Percentiles rank a stretch among this genome's conserved stretches.
Evolutionary conservation across 2,797 vertebrate genomes (phyloP).

Genomic region (Bryconaethiops microstoma): DNA sequence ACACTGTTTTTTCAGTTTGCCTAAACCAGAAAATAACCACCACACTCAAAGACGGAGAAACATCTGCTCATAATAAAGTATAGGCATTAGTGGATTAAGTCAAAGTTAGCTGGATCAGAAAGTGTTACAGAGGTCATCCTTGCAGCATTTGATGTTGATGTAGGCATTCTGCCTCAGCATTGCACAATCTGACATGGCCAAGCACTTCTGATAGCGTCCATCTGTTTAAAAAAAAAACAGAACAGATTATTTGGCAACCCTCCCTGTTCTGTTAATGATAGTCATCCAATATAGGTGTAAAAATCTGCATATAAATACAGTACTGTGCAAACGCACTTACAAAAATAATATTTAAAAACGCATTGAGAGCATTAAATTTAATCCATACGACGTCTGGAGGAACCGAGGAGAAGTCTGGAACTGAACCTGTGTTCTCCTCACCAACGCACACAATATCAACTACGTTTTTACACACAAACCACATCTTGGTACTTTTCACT

Average conservation of each 20-base stretch:
- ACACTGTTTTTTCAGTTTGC: background rate
- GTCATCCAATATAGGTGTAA: background rate
- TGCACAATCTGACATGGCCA: slow-evolving; percentile 67
- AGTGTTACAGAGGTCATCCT: slow-evolving; percentile 73
- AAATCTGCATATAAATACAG: no score
- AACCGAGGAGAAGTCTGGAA: no score
- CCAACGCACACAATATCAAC: no score
- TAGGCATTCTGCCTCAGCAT: slow-evolving; percentile 68
- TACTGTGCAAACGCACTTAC: no score
- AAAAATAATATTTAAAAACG: no score
- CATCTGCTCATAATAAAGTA: background rate
- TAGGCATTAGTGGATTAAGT: background rate
- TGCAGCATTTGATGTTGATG: slow-evolving; percentile 72
- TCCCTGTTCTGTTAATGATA: background rate
- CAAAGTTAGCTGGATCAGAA: slow-evolving; percentile 33
- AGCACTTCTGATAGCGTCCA: slow-evolving; percentile 76
- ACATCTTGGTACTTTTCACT: no score
- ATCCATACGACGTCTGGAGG: no score
- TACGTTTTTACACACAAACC: no score
- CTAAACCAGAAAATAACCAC: background rate
- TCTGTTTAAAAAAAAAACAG: slow-evolving; percentile 54
- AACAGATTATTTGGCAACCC: background rate
- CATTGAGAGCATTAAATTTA: no score
- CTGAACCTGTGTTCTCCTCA: no score
- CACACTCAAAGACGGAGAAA: background rate